Percentiles rank a stretch among this genome's conserved stretches.
These are phyloP conservation scores for Calypte anna DNA, from an alignment of 2,113 vertebrate genomes.

Conservation along the genomic window DNA sequence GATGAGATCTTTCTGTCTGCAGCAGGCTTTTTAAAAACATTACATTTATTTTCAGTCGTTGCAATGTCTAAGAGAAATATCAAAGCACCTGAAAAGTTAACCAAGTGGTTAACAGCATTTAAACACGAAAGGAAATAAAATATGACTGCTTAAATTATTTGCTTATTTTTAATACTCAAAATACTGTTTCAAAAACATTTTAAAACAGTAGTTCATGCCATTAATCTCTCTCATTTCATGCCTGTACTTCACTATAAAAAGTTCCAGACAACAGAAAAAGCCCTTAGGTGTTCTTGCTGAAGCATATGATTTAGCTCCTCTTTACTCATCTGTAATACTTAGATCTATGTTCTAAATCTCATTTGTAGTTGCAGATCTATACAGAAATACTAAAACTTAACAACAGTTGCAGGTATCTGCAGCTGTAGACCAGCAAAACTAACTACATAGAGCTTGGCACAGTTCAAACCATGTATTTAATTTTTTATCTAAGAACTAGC, in stretches of 20 bases:
- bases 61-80: slow-evolving; percentile 41
- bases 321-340: not conserved
- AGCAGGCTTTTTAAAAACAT: slow-evolving; percentile 7
- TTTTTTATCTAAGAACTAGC: not conserved
- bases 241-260: not conserved
- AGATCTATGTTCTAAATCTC: not conserved
- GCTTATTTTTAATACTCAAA: not conserved
- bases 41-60: slow-evolving; percentile 11
- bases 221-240: not conserved
- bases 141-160: not conserved
- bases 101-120: slow-evolving; percentile 19
- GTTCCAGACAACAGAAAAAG: not conserved
- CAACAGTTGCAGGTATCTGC: not conserved
- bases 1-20: not conserved
- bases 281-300: not conserved
- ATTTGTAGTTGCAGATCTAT: not conserved
- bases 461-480: not conserved
- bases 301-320: not conserved
- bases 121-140: slow-evolving; percentile 34
- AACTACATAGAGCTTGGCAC: not conserved
- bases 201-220: not conserved
- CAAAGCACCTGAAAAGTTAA: slow-evolving; percentile 34
- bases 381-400: not conserved
- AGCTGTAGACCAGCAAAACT: not conserved
- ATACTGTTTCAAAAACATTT: not conserved